Percentiles rank a stretch among this genome's conserved stretches.
phyloP scores from a whole-genome alignment of 2,888 invertebrate species.

The Temnothorax ravouxi region DNA sequence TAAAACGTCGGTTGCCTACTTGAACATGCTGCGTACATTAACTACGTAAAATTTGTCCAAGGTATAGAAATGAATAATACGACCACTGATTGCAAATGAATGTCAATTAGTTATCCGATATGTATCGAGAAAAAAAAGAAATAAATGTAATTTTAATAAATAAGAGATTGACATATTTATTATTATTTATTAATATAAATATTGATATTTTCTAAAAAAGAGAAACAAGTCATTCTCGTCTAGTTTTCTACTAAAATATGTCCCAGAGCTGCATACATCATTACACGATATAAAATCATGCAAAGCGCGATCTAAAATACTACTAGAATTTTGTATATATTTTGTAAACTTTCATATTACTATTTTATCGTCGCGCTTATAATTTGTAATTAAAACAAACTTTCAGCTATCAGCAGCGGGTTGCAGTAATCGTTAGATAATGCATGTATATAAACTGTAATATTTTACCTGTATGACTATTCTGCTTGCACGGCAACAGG shows the following conservation, averaged over 20 bases:
- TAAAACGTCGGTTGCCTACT: constrained; percentile 71
- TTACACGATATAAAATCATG: not conserved
- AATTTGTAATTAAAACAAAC: not conserved
- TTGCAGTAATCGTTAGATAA: not conserved
- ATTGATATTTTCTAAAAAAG: not conserved
- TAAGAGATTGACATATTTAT: not conserved
- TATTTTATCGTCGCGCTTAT: not conserved
- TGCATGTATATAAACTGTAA: not conserved
- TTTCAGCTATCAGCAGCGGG: not conserved
- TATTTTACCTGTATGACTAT: not conserved
- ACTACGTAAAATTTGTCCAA: constrained; percentile 30
- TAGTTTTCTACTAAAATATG: not conserved
- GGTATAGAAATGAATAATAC: not conserved
- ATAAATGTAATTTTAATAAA: constrained; percentile 8
- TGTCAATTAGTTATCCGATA: not conserved
- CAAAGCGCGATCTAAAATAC: not conserved
- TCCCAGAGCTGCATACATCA: too few species aligned
- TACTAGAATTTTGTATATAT: not conserved
- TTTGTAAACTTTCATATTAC: not conserved
- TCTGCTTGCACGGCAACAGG: not conserved
- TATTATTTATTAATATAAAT: too few species aligned
- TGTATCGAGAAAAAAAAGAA: not conserved
- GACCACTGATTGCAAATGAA: not conserved
- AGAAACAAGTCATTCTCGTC: not conserved
- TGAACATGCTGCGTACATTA: constrained; percentile 73